These are phyloP conservation scores for Nemapogon koenigi DNA, from an alignment of 2,888 invertebrate genomes.

Conservation along the genomic window DNA sequence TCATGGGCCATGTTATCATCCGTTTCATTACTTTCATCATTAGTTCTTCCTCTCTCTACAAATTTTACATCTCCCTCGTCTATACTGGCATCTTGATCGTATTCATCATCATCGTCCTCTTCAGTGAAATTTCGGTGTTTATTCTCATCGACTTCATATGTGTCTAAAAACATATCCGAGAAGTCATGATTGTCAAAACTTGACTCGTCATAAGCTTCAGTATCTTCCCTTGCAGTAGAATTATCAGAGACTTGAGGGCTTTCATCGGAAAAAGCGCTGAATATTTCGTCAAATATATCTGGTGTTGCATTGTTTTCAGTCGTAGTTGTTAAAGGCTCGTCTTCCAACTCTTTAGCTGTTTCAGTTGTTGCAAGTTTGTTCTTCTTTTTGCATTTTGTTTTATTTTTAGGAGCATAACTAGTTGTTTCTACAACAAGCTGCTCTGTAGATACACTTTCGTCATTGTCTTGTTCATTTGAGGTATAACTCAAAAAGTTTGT, in stretches of 20 bases:
- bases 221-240: slow-evolving; percentile 19
- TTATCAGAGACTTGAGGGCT: too few species aligned
- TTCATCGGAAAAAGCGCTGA: slow-evolving; percentile 35
- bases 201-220: too few species aligned
- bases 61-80: slow-evolving; percentile 13
- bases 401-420: slow-evolving; percentile 31
- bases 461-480: slow-evolving; percentile 23
- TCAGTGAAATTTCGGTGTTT: slow-evolving; percentile 8
- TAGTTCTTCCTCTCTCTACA: not conserved
- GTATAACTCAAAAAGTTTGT: slow-evolving; percentile 21
- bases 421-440: slow-evolving; percentile 23
- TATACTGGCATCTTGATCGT: slow-evolving; percentile 17
- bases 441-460: slow-evolving; percentile 25
- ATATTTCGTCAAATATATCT: slow-evolving; percentile 37
- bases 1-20: slow-evolving; percentile 14
- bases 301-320: slow-evolving; percentile 24
- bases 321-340: slow-evolving; percentile 22
- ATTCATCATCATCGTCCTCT: slow-evolving; percentile 13
- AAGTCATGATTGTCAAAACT: too few species aligned
- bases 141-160: too few species aligned
- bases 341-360: slow-evolving; percentile 21
- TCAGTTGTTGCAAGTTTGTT: slow-evolving; percentile 27
- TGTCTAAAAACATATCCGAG: too few species aligned
- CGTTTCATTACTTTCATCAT: slow-evolving; percentile 16
- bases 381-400: slow-evolving; percentile 52